Percentiles rank a stretch among this genome's conserved stretches.
Evolutionary conservation across 2,797 vertebrate genomes (phyloP).

Genomic region (Oophaga sylvatica): DNA sequence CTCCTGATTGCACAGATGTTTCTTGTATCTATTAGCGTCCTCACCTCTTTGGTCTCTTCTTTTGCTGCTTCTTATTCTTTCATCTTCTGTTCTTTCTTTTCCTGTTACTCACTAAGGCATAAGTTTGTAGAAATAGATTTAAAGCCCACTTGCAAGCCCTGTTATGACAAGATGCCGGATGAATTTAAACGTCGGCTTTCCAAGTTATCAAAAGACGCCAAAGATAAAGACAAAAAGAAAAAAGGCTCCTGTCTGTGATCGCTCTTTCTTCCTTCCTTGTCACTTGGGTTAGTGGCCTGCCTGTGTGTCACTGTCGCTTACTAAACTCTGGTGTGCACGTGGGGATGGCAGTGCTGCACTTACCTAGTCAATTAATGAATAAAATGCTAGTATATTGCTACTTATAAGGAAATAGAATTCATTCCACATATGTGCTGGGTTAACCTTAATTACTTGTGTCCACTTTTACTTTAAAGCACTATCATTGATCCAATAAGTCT

Average conservation of each 20-base stretch:
- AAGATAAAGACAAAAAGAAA: constrained; percentile 88
- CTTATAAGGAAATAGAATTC: too few species aligned
- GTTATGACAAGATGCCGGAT: constrained; percentile 94
- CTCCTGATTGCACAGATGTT: not conserved
- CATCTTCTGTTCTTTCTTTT: constrained; percentile 70
- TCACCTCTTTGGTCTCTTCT: not conserved
- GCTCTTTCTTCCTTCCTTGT: constrained; percentile 68
- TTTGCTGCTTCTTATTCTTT: constrained; percentile 66
- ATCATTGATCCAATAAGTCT: too few species aligned
- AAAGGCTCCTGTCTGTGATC: constrained; percentile 90
- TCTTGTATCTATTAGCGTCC: not conserved
- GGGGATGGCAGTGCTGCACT: not conserved
- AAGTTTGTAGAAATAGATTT: constrained; percentile 99
- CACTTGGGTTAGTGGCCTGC: constrained; percentile 60
- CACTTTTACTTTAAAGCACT: too few species aligned
- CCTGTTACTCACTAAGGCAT: constrained; percentile 80
- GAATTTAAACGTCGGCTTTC: constrained; percentile 92
- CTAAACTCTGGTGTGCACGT: constrained; percentile 21
- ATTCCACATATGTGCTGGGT: too few species aligned
- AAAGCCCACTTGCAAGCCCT: constrained; percentile 98
- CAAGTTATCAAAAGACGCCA: constrained; percentile 88
- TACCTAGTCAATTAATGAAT: too few species aligned
- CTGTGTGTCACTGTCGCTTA: constrained; percentile 26
- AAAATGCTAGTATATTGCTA: too few species aligned
- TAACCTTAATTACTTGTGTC: too few species aligned